Conservation (phyloP, 2,797 vertebrate species). For the Melanotaenia pygmaea region DNA sequence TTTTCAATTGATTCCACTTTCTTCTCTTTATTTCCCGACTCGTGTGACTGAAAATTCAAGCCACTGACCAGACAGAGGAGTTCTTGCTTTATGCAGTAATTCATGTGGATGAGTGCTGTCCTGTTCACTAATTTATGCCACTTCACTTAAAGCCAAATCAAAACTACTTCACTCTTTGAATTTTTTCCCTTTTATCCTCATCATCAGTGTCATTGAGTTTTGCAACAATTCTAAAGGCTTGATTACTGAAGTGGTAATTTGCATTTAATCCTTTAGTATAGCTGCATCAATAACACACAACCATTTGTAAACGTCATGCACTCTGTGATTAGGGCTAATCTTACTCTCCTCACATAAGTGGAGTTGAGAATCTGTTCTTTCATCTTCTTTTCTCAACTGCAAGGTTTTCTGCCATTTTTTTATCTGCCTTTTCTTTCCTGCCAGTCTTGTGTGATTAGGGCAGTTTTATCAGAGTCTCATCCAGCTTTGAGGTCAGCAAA, state of each 20-base stretch:
- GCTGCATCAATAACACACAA: constrained; percentile 25
- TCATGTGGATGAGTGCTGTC: background rate
- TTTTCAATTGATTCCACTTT: too few relatives aligned
- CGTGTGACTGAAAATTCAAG: background rate
- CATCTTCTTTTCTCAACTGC: background rate
- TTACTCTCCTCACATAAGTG: constrained; percentile 9
- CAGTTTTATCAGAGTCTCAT: constrained; percentile 20
- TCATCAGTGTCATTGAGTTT: constrained; percentile 42
- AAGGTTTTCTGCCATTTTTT: constrained; percentile 11
- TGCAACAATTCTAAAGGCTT: constrained; percentile 48
- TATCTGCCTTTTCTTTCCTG: background rate
- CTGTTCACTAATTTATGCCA: background rate
- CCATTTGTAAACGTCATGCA: constrained; percentile 12
- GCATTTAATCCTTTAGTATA: constrained; percentile 39
- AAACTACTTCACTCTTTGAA: constrained; percentile 42
- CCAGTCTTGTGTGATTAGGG: constrained; percentile 33
- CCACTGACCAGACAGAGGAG: background rate
- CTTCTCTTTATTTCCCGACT: background rate
- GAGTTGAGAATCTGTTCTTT: constrained; percentile 13
- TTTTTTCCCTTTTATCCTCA: constrained; percentile 9
- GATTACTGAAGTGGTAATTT: constrained; percentile 69
- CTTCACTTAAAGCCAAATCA: constrained; percentile 39
- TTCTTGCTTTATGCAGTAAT: background rate
- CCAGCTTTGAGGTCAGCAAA: constrained; percentile 40
- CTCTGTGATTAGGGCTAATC: constrained; percentile 29